Evolutionary conservation across 2,113 vertebrate genomes (phyloP).

Genomic region (Melozone crissalis): DNA sequence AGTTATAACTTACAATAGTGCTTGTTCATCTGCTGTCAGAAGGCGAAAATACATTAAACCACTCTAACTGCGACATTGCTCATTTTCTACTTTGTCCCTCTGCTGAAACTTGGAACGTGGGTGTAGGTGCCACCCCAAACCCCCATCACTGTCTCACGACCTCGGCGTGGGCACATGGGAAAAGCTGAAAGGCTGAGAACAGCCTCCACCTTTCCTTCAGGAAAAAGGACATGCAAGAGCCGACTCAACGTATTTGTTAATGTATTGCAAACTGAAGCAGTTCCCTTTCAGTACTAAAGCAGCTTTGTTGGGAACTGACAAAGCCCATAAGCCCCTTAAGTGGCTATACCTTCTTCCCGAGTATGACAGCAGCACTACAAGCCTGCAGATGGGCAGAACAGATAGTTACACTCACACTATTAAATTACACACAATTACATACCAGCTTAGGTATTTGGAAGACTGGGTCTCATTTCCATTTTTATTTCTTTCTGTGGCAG

Average conservation of each 20-base stretch:
- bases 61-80: rapidly evolving
- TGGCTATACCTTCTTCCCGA: neutral
- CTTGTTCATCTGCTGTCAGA: neutral
- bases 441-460: neutral
- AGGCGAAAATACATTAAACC: neutral
- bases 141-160: rapidly evolving
- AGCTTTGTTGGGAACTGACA: neutral
- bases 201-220: neutral
- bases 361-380: neutral
- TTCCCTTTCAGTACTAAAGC: neutral
- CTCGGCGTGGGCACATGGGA: rapidly evolving
- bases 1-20: rapidly evolving
- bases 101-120: rapidly evolving
- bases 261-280: rapidly evolving
- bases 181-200: neutral
- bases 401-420: neutral
- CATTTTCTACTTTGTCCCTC: neutral
- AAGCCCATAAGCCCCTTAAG: neutral
- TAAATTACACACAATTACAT: neutral
- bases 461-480: neutral
- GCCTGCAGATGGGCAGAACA: neutral
- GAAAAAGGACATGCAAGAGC: neutral
- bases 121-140: neutral
- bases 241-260: rapidly evolving
- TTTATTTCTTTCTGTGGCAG: conserved; percentile 37